Evolutionary conservation across 2,113 vertebrate genomes (phyloP).

Genomic region (Corapipo altera): DNA sequence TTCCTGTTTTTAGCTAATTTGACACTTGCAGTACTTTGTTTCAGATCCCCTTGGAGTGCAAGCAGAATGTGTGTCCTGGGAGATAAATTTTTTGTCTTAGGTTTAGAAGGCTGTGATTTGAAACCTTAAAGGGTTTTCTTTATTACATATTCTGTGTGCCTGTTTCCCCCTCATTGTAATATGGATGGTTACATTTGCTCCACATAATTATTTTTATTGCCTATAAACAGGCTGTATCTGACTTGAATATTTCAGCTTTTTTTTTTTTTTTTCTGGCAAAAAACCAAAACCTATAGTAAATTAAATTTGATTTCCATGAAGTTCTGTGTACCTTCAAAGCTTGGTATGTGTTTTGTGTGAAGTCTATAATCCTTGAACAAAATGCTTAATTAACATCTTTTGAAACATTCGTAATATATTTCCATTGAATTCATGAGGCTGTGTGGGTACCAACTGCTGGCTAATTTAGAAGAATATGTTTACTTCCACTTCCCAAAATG

Average conservation of each 20-base stretch:
- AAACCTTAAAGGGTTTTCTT: background rate
- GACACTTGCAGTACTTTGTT: background rate
- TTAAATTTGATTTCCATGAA: background rate
- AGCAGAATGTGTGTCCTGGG: background rate
- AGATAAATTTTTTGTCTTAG: background rate
- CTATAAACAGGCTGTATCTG: background rate
- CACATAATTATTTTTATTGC: background rate
- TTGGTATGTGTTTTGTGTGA: background rate
- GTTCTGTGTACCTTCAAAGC: background rate
- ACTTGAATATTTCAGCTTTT: background rate
- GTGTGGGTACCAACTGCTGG: background rate
- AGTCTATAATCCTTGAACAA: background rate
- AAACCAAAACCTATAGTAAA: background rate
- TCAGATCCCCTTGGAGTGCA: background rate
- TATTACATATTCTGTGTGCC: background rate
- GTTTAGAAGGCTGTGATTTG: background rate
- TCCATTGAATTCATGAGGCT: background rate
- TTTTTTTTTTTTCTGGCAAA: background rate
- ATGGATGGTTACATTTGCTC: background rate
- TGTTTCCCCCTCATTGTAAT: background rate
- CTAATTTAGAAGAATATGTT: background rate
- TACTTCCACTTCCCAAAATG: background rate
- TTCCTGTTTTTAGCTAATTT: background rate
- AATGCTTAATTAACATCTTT: constrained; percentile 51
- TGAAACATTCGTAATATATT: background rate